A percentile compares a stretch with the other conserved stretches of the same genome.
phyloP scores from a whole-genome alignment of 2,888 invertebrate species.

The Andrena bicolor region DNA sequence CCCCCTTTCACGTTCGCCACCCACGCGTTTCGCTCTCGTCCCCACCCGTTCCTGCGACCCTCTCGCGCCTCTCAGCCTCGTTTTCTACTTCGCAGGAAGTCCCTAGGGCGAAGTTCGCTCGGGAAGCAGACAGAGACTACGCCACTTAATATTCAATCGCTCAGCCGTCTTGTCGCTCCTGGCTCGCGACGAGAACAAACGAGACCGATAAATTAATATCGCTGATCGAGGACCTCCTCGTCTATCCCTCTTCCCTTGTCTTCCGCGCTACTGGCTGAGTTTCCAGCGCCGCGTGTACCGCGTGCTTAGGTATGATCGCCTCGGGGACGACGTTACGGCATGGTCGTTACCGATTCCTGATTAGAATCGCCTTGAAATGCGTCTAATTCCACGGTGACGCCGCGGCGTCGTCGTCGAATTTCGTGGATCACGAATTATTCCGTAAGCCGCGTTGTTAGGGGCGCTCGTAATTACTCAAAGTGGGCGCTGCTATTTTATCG shows the following conservation, averaged over 20 bases:
- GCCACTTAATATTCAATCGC: conserved; percentile 79
- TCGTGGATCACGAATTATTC: too few species aligned
- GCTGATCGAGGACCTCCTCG: conserved; percentile 26
- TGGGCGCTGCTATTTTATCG: conserved; percentile 53
- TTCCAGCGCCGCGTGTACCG: neutral
- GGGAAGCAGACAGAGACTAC: conserved; percentile 49
- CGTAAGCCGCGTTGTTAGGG: neutral
- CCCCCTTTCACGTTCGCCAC: neutral
- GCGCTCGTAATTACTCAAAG: conserved; percentile 17
- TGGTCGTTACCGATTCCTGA: neutral
- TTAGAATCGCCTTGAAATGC: neutral
- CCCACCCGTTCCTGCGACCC: neutral
- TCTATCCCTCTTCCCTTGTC: neutral
- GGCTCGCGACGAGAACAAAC: conserved; percentile 67
- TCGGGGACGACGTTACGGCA: neutral
- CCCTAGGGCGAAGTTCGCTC: conserved; percentile 67
- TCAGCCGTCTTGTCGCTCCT: conserved; percentile 61
- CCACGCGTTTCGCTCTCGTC: neutral
- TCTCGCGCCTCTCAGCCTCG: conserved; percentile 52
- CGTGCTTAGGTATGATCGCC: neutral
- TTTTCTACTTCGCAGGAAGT: conserved; percentile 68
- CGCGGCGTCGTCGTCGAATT: too few species aligned
- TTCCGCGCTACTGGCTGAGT: neutral
- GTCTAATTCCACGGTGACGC: neutral
- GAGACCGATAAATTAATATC: conserved; percentile 75